Base-by-base conservation (phyloP, 2,888 invertebrate genomes). In the Alloscopus bannaensis region DNA sequence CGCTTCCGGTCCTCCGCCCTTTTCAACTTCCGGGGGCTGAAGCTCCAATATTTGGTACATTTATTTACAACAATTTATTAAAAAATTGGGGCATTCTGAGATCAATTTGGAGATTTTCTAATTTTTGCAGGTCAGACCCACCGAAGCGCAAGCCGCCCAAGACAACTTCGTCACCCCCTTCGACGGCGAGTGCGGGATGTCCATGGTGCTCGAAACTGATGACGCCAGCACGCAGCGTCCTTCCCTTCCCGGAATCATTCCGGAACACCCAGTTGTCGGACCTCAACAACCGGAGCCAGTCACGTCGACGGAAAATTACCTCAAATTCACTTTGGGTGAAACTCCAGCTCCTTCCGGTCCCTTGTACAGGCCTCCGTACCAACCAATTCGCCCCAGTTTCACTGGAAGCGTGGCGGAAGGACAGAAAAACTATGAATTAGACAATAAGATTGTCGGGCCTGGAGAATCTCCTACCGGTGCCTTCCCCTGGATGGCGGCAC, bases 401-500 rank as follows among this genome's bases (percentile, higher is more conserved):
- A 68, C 62, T 64, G 81, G 71, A 11, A 73, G 73, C 22, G 42
- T 78, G 1, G 81, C 81, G 1, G 81, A 81, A 62, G 77, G 77
- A 26, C 81, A 81, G 64, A 50, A n/a, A n/a, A n/a, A n/a, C n/a
- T n/a, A 60, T 50, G 72, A 69, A 13, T 20, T 78, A 13, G 76
- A 83, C 42, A 29, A 69, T 6, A 83, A 84, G 57, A 84, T 85
- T 45, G 79, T 85, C n/a, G 86, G 86, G 31, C 81, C 83, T 36
- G 84, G 85, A 6, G 82, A 84, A 80, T 81, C 83, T 4, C 81
- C 84, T 1, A 70, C 68, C n/a, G 83, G 83, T 20, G 83, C 84
- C 8, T 86, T 84, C 70, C 86, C 86, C 6, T 86, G 86, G 86
- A 86, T 86, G 86, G 86, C 76, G n/a, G 84, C 84, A 28, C 64